A percentile compares a stretch with the other conserved stretches of the same genome.
Evolutionary conservation across 1,140 invertebrate species (phyloP).

Genomic region (Pollicipes pollicipes): DNA sequence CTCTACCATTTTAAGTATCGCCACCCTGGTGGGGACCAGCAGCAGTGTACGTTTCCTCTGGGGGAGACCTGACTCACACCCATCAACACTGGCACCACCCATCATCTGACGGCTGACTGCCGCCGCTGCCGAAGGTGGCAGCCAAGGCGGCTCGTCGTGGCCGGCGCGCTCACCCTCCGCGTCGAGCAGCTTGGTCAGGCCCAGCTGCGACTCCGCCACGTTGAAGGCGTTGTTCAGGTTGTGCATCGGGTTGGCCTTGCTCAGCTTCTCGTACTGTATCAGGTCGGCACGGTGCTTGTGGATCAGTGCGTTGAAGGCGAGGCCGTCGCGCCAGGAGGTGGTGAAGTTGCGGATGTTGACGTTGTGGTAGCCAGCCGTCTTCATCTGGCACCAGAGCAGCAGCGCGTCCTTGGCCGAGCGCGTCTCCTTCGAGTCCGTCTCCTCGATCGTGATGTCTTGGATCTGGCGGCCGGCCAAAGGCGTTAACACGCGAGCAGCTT

Average conservation of each 20-base stretch:
- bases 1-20: no score
- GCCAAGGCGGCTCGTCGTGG: no score
- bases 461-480: slow-evolving; percentile 39
- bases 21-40: no score
- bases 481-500: background rate
- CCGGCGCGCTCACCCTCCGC: slow-evolving; percentile 51
- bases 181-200: slow-evolving; percentile 89
- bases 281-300: slow-evolving; percentile 96
- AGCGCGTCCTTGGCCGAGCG: slow-evolving; percentile 80
- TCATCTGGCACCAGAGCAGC: slow-evolving; percentile 99
- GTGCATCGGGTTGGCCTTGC: slow-evolving; percentile 87
- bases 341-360: slow-evolving; percentile 99
- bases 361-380: slow-evolving; percentile 98
- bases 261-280: slow-evolving; percentile 91
- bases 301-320: slow-evolving; percentile 99
- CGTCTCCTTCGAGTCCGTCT: slow-evolving; percentile 96
- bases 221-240: slow-evolving; percentile 98
- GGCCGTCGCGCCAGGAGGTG: slow-evolving; percentile 96
- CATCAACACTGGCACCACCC: no score
- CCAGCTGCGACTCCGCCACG: slow-evolving; percentile 93
- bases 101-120: no score
- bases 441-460: slow-evolving; percentile 98
- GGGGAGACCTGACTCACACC: no score
- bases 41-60: no score
- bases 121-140: no score